Evolutionary conservation across 2,113 vertebrate genomes (phyloP).

Genomic region (Pelvicachromis taeniatus): DNA sequence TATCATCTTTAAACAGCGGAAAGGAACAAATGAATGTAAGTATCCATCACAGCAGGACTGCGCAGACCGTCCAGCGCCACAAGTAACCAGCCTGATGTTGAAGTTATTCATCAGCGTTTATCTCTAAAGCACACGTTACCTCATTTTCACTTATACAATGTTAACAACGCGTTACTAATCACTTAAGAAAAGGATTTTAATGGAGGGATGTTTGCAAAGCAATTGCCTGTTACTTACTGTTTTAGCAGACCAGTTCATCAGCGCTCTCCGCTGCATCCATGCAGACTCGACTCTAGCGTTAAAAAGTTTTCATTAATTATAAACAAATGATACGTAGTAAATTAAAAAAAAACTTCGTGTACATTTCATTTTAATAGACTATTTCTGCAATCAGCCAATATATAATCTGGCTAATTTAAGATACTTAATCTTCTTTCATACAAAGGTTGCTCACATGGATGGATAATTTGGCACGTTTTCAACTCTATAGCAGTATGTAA

Average conservation of each 20-base stretch:
- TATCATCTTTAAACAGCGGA: neutral
- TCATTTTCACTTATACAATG: neutral
- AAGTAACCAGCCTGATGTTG: neutral
- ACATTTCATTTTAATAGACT: neutral
- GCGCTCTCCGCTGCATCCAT: neutral
- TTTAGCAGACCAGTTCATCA: neutral
- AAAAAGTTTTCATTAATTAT: neutral
- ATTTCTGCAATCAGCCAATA: neutral
- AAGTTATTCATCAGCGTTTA: neutral
- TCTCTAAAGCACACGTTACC: neutral
- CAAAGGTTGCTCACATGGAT: neutral
- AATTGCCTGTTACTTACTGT: neutral
- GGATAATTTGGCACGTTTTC: neutral
- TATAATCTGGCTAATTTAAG: neutral
- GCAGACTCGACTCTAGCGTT: neutral
- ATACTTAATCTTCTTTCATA: neutral
- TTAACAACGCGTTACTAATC: neutral
- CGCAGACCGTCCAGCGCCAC: neutral
- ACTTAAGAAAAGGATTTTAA: neutral
- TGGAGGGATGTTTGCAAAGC: neutral
- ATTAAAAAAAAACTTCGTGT: no score
- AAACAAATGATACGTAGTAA: neutral
- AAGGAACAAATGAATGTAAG: conserved; percentile 75
- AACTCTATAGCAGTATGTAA: neutral
- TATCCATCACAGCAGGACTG: conserved; percentile 6